Conservation (phyloP, 2,113 vertebrate species). For the Macaca mulatta region DNA sequence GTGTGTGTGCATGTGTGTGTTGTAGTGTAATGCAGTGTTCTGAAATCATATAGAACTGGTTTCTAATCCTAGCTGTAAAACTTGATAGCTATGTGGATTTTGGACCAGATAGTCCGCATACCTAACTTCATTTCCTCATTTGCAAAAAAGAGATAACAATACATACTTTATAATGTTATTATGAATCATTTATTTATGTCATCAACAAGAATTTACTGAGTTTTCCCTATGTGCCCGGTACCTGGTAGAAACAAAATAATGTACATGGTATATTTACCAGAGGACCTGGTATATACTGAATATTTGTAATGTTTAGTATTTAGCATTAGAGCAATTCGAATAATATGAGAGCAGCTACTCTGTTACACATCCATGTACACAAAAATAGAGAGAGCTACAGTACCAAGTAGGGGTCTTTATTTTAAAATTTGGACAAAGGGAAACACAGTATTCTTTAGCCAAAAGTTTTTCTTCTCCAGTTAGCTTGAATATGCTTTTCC, state of each 20-base stretch:
- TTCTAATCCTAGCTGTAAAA: background rate
- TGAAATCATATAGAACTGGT: background rate
- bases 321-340: background rate
- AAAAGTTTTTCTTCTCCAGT: background rate
- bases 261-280: background rate
- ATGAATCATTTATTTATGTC: background rate
- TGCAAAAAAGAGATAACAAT: background rate
- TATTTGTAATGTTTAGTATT: background rate
- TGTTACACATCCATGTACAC: background rate
- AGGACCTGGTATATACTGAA: background rate
- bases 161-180: background rate
- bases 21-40: background rate
- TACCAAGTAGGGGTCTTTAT: background rate
- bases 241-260: background rate
- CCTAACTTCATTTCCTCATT: background rate
- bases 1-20: fast-evolving
- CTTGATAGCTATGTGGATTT: background rate
- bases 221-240: background rate
- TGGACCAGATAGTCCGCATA: background rate
- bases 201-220: background rate
- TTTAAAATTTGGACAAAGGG: conserved; percentile 1
- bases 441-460: background rate
- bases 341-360: background rate
- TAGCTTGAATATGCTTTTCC: background rate
- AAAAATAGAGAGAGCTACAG: background rate